Evolutionary conservation across 2,888 invertebrate genomes (phyloP).

Genomic region (Oasisia sp.): DNA sequence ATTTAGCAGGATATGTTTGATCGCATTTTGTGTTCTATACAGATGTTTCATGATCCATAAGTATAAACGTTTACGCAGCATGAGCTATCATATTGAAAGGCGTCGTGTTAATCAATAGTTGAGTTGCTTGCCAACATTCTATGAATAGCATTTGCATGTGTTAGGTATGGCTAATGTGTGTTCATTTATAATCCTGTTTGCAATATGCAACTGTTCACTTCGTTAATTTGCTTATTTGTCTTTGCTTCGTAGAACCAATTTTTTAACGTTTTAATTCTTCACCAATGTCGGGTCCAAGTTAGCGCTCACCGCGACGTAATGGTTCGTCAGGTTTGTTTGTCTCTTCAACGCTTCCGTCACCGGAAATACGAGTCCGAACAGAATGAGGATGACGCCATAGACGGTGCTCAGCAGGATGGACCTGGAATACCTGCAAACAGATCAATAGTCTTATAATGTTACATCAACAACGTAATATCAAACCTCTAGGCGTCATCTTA

Average conservation of each 20-base stretch:
- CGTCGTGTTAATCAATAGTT: not conserved
- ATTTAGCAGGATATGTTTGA: not conserved
- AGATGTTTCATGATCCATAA: not conserved
- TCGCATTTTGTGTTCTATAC: not conserved
- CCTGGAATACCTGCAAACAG: not conserved
- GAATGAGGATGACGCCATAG: conserved; percentile 56
- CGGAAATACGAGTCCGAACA: conserved; percentile 58
- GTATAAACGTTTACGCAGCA: not conserved
- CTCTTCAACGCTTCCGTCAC: conserved; percentile 52
- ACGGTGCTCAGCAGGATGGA: conserved; percentile 52
- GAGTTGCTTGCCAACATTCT: not conserved
- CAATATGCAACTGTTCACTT: too few species aligned
- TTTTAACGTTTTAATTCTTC: too few species aligned
- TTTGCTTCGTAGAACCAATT: too few species aligned
- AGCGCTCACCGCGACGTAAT: conserved; percentile 29
- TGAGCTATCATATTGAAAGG: not conserved
- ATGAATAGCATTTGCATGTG: not conserved
- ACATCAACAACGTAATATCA: not conserved
- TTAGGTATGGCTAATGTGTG: too few species aligned
- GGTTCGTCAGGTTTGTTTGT: conserved; percentile 22
- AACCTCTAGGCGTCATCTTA: not conserved
- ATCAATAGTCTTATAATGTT: not conserved
- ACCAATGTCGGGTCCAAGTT: not conserved
- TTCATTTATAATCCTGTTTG: too few species aligned
- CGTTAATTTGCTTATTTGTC: too few species aligned